Base-by-base conservation (phyloP, 2,888 invertebrate species). In the Stenodera caucasica region DNA sequence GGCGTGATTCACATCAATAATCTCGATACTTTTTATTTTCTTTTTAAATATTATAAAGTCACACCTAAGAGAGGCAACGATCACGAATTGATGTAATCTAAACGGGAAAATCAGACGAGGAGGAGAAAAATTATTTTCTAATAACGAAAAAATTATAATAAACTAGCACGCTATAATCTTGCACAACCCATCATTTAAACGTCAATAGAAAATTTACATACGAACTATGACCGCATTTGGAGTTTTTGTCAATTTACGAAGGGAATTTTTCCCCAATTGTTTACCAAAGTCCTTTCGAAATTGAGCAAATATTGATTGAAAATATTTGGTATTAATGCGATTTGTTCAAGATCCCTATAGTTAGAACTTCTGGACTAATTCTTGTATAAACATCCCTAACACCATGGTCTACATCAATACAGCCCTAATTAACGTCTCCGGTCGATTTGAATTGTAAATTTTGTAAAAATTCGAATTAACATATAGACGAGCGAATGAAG, bases 401-500 rank as follows among this genome's bases (percentile, higher is more conserved):
- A 45, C 11, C 18, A 40, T 40, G 18, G 40, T 40, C 18, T 40
- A 40, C 45, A 45, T 45, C 45, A 45, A 45, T 45, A 45, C 9
- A 2, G 45, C 45, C 23, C 45, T 45, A 45, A 45, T 45, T 45
- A 45, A 23, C 7, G 35, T 33, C 53, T 53, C 33, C 53, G 12
- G 18, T n/a, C 53, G 37, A 67, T 67, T 67, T 67, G 63, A 67
- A 66, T 65, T 69, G 67, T 63, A 69, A 65, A 69, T 69, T 58
- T 61, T 57, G 60, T 55, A 58, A 60, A 64, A 57, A 60, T 57
- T 18, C 40, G 32, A 55, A 67, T 67, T 67, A 65, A 59, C 65
- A 67, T 67, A 67, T 65, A 66, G 64, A 67, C 18, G 55, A 55
- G 49, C 55, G 32, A 23, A 21, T 53, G 35, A 35, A 53, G 23